Percentiles rank a stretch among this genome's conserved stretches.
Evolutionary conservation across 2,113 vertebrate species (phyloP).

Genomic region (Tetrao urogallus): DNA sequence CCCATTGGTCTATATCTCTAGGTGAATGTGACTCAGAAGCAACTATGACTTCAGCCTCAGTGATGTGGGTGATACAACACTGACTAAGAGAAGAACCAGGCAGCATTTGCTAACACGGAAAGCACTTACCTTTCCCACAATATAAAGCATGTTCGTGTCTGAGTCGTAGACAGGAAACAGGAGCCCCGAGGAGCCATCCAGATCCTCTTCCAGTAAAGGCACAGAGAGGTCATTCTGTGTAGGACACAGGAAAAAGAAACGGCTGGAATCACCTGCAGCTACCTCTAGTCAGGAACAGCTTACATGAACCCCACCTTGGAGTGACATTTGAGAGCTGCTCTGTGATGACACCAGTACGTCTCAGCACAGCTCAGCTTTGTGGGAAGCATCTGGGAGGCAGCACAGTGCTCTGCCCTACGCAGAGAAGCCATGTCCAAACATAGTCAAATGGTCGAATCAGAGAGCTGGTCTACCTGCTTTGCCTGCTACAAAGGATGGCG

Average conservation of each 20-base stretch:
- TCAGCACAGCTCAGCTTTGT: background rate
- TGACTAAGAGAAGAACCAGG: background rate
- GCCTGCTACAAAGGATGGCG: background rate
- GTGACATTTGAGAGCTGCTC: background rate
- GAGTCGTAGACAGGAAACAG: conserved; percentile 91
- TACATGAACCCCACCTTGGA: background rate
- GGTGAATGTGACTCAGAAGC: background rate
- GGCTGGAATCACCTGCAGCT: background rate
- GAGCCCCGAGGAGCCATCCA: conserved; percentile 89
- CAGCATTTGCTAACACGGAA: background rate
- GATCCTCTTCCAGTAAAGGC: conserved; percentile 89
- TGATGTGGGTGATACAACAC: background rate
- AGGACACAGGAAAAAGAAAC: conserved; percentile 1
- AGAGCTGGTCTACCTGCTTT: background rate
- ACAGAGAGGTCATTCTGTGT: conserved; percentile 87
- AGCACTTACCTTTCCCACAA: conserved; percentile 89
- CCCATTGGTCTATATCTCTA: background rate
- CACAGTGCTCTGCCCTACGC: background rate
- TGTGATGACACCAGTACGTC: background rate
- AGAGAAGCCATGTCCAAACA: background rate
- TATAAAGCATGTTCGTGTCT: conserved; percentile 90
- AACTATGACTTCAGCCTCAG: background rate
- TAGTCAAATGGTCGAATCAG: background rate
- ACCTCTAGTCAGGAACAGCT: background rate
- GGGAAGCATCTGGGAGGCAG: background rate